These are phyloP conservation scores for Maconellicoccus hirsutus DNA, from an alignment of 1,140 invertebrate genomes.

Conservation along the genomic window DNA sequence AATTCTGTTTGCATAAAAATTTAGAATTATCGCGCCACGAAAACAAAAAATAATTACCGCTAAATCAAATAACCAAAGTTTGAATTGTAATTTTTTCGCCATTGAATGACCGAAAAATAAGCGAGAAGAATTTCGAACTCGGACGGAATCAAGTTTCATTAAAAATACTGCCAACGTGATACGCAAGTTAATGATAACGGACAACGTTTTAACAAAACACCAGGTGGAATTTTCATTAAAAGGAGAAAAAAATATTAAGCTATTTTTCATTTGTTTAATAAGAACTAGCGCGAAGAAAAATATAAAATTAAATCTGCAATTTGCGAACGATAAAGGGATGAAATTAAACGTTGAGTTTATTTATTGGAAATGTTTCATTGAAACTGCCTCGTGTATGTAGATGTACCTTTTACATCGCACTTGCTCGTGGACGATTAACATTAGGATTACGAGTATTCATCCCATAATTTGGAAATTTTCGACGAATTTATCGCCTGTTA, in stretches of 20 bases:
- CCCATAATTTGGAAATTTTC: no score
- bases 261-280: constrained; percentile 10
- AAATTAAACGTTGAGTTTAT: background rate
- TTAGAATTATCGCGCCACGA: background rate
- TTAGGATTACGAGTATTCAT: no score
- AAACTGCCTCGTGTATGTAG: background rate
- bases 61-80: background rate
- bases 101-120: background rate
- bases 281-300: background rate
- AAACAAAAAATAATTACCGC: constrained; percentile 9
- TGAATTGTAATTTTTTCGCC: background rate
- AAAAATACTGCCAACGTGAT: constrained; percentile 1
- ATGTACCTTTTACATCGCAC: no score
- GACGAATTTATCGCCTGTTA: no score
- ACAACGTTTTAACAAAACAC: background rate
- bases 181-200: background rate
- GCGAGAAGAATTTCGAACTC: background rate
- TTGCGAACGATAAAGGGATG: background rate
- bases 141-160: background rate
- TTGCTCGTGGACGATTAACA: no score
- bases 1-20: background rate
- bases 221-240: constrained; percentile 4
- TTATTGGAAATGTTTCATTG: background rate
- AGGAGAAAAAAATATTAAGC: background rate
- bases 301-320: background rate